phyloP scores from a whole-genome alignment of 1,140 invertebrate genomes.

The Scaptomyza hsui region DNA sequence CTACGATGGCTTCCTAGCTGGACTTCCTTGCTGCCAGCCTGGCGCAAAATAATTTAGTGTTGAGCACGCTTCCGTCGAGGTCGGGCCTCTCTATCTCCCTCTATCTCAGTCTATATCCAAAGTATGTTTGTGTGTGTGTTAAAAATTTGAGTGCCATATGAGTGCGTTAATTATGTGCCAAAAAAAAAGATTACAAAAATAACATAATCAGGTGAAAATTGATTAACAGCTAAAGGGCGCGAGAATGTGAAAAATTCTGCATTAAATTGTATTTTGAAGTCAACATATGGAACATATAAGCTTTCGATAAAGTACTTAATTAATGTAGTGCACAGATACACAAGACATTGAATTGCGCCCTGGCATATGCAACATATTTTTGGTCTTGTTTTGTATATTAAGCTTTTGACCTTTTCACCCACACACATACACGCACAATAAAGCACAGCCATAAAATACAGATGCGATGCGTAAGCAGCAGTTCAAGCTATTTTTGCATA shows the following conservation, averaged over 20 bases:
- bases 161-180: constrained; percentile 50
- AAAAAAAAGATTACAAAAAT: constrained; percentile 6
- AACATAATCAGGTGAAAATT: constrained; percentile 57
- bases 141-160: constrained; percentile 19
- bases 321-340: constrained; percentile 12
- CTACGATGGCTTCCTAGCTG: constrained; percentile 21
- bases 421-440: constrained; percentile 16
- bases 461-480: constrained; percentile 29
- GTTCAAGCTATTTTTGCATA: constrained; percentile 15
- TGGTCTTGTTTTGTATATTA: constrained; percentile 33
- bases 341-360: constrained; percentile 22
- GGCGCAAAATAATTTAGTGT: constrained; percentile 57
- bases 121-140: constrained; percentile 11
- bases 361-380: constrained; percentile 48
- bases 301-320: not conserved
- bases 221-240: constrained; percentile 41
- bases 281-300: constrained; percentile 29
- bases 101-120: not conserved
- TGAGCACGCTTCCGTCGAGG: constrained; percentile 59
- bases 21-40: constrained; percentile 41
- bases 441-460: constrained; percentile 4
- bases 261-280: constrained; percentile 1
- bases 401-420: constrained; percentile 66
- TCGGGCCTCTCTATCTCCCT: constrained; percentile 40
- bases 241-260: not conserved